Evolutionary conservation across 1,140 invertebrate species (phyloP), one percentile per base, ranked within the genome.

Genomic region (Microplitis mediator): DNA sequence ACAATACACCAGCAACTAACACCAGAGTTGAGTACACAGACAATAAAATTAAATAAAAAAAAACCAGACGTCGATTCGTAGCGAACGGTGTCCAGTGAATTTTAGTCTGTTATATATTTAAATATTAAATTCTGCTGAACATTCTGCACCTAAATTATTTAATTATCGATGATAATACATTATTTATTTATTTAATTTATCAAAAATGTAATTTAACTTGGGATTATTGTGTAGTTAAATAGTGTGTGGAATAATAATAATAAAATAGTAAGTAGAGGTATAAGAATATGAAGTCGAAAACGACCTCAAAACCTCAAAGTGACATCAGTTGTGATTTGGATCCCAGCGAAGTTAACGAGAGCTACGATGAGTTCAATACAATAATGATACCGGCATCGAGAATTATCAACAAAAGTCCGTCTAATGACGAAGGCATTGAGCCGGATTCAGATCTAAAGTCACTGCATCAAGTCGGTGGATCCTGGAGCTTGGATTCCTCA

Each of bases 351-450:
- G 76, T 72, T 8, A 79, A 79, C 63, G 81, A 86, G 66, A 79
- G 72, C 8, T 82, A 81, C 71, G 82, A 84, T 72, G 77, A 81
- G 51, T 84, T 84, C 60, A 78, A 83, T 62, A 73, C 75, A 3
- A 73, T 74, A 13, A 81, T 75, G 34, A 71, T 81, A 66, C 81
- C 80, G 13, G 60, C 79, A 34, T 35, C 69, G 2, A 51, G 75
- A 4, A 68, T 60, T 0, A 61, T 77, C 0, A 85, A 78, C 72
- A 82, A 80, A 35, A 85, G 83, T 35, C 81, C 83, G 0, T 74
- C 81, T 4, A 85, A 77, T 64, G 85, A 86, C 68, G 85, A 86
- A 36, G 85, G 85, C 23, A 85, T 86, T 62, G 84, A 85, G 58
- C 64, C 82, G 0, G 83, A 85, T 45, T 45, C 39, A 6, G 39